phyloP scores from a whole-genome alignment of 2,113 vertebrate genomes.

The Saimiri boliviensis region DNA sequence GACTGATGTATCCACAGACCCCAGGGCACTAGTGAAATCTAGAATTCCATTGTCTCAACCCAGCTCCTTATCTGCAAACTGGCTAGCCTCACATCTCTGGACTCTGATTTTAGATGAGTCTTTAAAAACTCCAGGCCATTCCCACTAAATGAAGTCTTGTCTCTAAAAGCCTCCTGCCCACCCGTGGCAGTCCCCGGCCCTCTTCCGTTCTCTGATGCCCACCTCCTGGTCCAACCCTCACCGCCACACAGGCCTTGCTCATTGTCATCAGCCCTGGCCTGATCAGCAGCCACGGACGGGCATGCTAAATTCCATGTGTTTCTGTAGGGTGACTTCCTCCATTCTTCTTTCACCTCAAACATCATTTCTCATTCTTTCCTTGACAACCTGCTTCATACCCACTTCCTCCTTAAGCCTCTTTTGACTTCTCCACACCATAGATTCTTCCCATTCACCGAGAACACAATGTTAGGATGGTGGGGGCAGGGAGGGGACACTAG shows the following conservation, averaged over 20 bases:
- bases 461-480: too few relatives aligned
- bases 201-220: neutral
- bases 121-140: neutral
- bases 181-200: too few relatives aligned
- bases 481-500: neutral
- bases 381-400: neutral
- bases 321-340: neutral
- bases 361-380: neutral
- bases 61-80: accelerated
- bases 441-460: neutral
- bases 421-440: neutral
- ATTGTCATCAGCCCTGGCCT: neutral
- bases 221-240: neutral
- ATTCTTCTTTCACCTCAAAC: neutral
- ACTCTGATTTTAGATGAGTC: neutral
- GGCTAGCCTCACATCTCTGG: neutral
- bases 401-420: neutral
- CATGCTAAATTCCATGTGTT: neutral
- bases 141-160: neutral
- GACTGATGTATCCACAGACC: neutral
- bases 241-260: neutral
- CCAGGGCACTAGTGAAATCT: neutral
- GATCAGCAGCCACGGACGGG: neutral
- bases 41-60: neutral
- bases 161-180: neutral